Base-by-base conservation (phyloP, 35 echinoderm and acorn worm genomes). In the Holothuria glaberrima region DNA sequence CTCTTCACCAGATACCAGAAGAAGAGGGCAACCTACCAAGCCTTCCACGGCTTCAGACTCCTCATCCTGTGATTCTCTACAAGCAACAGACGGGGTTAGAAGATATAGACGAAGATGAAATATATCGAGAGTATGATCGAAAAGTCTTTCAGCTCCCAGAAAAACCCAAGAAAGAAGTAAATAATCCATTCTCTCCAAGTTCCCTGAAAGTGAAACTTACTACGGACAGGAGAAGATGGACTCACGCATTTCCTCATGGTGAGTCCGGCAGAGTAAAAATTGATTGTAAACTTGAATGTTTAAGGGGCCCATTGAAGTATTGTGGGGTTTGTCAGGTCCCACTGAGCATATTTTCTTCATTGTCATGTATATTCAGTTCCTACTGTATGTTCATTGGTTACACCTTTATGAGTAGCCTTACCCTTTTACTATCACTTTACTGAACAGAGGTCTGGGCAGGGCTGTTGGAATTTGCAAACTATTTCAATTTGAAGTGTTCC, bases 201-300 rank as follows among this genome's bases (percentile, higher is more conserved):
- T 78, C 69, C 27, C 22, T 94, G 35, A 76, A 75, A 45, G 89
- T 87, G 18, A 94, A 92, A 66, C 58, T 98, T 26, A 98, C 96
- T 0, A 80, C 96, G 33, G 90, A 98, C 52, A 71, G 90, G 26
- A 86, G 93, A 33, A 60, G 96, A 48, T 98, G 96, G 96, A 94
- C 92, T 10, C 96, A 98, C 71, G 94, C 90, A 38, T 98, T 98
- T 76, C 96, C 96, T 7, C 90, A 89, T 78, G 96, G 96, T 98
- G 87, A 77, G 22, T 78, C 21, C 12, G 16, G 66, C 6, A 54
- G n/a, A n/a, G 50, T 54, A 14, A 54, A 54, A 14, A 54, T 14
- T 14, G 5, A 1, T 14, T 54, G 50, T 54, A 54, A 54, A 54
- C 44, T 46, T 46, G 44, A 46, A 46, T 46, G 4, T 46, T 46